Conservation (phyloP, 2,888 invertebrate species). For the Papilio demoleus region DNA sequence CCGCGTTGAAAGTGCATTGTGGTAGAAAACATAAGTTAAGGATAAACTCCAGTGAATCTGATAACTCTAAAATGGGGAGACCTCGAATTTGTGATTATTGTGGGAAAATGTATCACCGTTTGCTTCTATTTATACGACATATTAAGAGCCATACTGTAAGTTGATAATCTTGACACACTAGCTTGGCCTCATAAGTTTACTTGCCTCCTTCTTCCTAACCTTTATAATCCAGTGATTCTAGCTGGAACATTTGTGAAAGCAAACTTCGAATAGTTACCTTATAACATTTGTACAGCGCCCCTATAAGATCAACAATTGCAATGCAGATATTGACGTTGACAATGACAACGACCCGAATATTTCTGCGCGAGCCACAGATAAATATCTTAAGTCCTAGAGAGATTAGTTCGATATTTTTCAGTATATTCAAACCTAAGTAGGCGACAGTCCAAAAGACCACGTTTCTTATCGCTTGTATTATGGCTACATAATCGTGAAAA, state of each 20-base stretch:
- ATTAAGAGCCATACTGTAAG: conserved; percentile 55
- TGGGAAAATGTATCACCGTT: conserved; percentile 49
- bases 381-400: too few relatives aligned
- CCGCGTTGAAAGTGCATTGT: conserved; percentile 59
- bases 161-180: neutral
- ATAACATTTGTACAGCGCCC: too few relatives aligned
- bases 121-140: conserved; percentile 54
- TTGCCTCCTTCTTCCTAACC: neutral
- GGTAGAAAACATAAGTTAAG: conserved; percentile 54
- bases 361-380: too few relatives aligned
- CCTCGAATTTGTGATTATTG: conserved; percentile 57
- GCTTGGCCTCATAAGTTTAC: neutral
- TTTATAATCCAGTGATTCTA: neutral
- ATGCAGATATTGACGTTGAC: too few relatives aligned
- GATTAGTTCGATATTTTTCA: too few relatives aligned
- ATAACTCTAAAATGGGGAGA: conserved; percentile 35
- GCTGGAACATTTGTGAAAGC: neutral
- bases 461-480: too few relatives aligned
- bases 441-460: too few relatives aligned
- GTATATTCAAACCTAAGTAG: too few relatives aligned
- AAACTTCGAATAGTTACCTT: neutral
- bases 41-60: conserved; percentile 40
- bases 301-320: too few relatives aligned
- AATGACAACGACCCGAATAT: too few relatives aligned
- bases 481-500: too few relatives aligned